Conservation (phyloP, 2,113 vertebrate species). For the Hippocampus comes region DNA sequence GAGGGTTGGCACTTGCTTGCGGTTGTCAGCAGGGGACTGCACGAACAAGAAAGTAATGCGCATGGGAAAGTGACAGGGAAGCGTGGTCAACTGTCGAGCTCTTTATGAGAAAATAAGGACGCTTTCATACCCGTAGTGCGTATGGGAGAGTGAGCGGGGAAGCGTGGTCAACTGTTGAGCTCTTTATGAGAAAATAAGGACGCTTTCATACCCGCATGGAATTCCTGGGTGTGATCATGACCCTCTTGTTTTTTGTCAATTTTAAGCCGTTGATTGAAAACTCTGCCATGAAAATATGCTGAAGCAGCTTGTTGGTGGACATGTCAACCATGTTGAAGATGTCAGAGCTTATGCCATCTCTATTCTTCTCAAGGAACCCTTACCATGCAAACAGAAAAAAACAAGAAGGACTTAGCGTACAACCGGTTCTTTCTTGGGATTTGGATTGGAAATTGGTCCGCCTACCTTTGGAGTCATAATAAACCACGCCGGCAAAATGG, state of each 20-base stretch:
- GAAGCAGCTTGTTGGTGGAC: slow-evolving; percentile 97
- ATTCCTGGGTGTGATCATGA: slow-evolving; percentile 79
- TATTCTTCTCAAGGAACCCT: slow-evolving; percentile 99
- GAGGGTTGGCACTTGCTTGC: slow-evolving; percentile 80
- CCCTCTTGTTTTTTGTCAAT: slow-evolving; percentile 43
- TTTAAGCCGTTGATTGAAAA: slow-evolving; percentile 71
- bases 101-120: slow-evolving; percentile 58
- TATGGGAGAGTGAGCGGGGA: background rate
- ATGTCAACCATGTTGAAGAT: slow-evolving; percentile 97
- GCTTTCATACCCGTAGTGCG: slow-evolving; percentile 85
- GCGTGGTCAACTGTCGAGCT: background rate
- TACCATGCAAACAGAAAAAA: slow-evolving; percentile 1
- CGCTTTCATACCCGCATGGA: slow-evolving; percentile 90
- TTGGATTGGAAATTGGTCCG: background rate
- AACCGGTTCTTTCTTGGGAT: background rate
- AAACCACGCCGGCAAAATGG: slow-evolving; percentile 94
- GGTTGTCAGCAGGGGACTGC: slow-evolving; percentile 64
- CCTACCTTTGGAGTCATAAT: slow-evolving; percentile 89
- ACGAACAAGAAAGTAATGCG: background rate
- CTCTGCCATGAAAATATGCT: slow-evolving; percentile 97
- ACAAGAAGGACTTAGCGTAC: background rate
- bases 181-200: slow-evolving; percentile 47
- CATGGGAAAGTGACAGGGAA: background rate
- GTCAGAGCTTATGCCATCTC: slow-evolving; percentile 94
- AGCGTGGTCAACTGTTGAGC: background rate